A percentile compares a stretch with the other conserved stretches of the same genome.
Conservation (phyloP, 2,797 vertebrate species). For the Spinus pinus region DNA sequence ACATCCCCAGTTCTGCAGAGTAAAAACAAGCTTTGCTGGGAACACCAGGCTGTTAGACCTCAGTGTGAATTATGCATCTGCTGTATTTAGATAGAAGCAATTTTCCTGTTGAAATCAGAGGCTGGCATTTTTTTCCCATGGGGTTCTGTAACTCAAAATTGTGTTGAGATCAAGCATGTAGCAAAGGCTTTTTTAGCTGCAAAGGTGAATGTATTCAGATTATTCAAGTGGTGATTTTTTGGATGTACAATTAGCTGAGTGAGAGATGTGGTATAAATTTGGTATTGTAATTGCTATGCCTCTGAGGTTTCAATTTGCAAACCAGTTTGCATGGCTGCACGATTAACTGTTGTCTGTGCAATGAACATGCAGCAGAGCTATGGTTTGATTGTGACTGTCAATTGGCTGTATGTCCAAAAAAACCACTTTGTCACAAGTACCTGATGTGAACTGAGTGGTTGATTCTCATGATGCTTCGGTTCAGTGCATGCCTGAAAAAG, state of each 20-base stretch:
- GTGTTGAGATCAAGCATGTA: constrained; percentile 51
- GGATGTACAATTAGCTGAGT: constrained; percentile 60
- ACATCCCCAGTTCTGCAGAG: not conserved
- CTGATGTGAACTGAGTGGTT: not conserved
- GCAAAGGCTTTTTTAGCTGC: not conserved
- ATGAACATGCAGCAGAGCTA: not conserved
- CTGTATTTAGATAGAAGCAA: constrained; percentile 40
- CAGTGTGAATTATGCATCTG: constrained; percentile 22
- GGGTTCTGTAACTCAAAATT: constrained; percentile 30
- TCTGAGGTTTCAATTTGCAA: constrained; percentile 57
- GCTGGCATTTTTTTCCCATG: not conserved
- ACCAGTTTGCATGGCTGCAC: constrained; percentile 27
- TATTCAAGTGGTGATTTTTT: constrained; percentile 65
- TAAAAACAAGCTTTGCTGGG: not conserved
- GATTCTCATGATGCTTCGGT: not conserved
- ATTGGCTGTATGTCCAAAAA: not conserved
- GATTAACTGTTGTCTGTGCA: not conserved
- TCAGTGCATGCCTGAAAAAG: not conserved
- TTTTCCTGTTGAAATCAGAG: constrained; percentile 51
- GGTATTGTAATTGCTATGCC: constrained; percentile 60
- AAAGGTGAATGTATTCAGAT: constrained; percentile 64
- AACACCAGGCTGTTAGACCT: not conserved
- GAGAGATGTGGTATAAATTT: constrained; percentile 55
- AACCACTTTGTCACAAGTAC: not conserved
- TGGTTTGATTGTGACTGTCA: not conserved